These are phyloP conservation scores for Aleiodes alternator DNA, from an alignment of 2,888 invertebrate species.

Conservation along the genomic window DNA sequence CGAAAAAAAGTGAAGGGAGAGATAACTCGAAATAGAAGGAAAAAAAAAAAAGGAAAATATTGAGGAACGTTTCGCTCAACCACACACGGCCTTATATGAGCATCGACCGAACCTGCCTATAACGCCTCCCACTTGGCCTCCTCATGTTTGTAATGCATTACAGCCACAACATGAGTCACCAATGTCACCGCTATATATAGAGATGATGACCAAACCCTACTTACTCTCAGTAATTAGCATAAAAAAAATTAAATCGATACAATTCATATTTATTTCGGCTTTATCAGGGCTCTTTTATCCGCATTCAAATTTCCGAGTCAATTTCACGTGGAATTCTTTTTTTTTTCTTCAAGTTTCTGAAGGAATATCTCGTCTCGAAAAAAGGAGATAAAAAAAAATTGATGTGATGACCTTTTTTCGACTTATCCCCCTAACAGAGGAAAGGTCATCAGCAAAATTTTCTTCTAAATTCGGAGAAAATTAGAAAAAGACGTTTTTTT, in stretches of 20 bases:
- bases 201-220: conserved; percentile 62
- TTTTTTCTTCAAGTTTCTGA: too few relatives aligned
- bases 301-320: too few relatives aligned
- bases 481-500: too few relatives aligned
- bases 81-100: conserved; percentile 70
- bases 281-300: background rate
- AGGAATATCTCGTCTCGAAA: too few relatives aligned
- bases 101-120: conserved; percentile 64
- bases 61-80: conserved; percentile 27
- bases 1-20: conserved; percentile 7
- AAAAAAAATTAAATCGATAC: conserved; percentile 48
- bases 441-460: too few relatives aligned
- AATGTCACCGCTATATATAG: conserved; percentile 74
- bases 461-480: too few relatives aligned
- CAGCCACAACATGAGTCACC: conserved; percentile 69
- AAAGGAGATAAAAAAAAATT: too few relatives aligned
- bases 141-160: conserved; percentile 54
- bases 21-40: background rate
- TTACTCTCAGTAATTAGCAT: conserved; percentile 63
- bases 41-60: conserved; percentile 16
- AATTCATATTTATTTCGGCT: conserved; percentile 24
- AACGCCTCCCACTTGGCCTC: conserved; percentile 49
- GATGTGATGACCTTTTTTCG: too few relatives aligned
- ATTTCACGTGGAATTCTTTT: too few relatives aligned
- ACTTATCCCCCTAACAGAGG: too few relatives aligned